phyloP scores from a whole-genome alignment of 2,888 invertebrate species.

The Aplocera efformata region DNA sequence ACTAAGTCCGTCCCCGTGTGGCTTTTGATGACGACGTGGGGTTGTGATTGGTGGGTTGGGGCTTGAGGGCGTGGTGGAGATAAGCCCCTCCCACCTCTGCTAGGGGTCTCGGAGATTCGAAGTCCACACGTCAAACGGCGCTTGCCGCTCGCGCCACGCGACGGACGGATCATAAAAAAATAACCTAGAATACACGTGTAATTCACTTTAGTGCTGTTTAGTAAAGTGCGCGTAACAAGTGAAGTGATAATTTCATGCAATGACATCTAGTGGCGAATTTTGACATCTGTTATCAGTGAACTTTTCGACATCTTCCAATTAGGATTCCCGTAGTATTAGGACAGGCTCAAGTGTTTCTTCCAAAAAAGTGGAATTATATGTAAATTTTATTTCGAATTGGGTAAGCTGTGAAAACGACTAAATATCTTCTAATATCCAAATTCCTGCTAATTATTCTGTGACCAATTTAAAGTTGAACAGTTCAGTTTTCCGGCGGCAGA shows the following conservation, averaged over 20 bases:
- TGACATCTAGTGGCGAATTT: conserved; percentile 54
- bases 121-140: conserved; percentile 73
- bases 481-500: conserved; percentile 34
- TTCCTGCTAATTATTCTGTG: too few relatives aligned
- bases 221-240: conserved; percentile 21
- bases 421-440: too few relatives aligned
- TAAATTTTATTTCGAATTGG: too few relatives aligned
- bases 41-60: conserved; percentile 48
- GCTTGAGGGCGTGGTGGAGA: conserved; percentile 56
- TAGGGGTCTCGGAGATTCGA: conserved; percentile 59
- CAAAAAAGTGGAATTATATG: conserved; percentile 25
- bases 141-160: conserved; percentile 74
- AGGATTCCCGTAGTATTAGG: conserved; percentile 33
- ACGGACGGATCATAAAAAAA: conserved; percentile 34
- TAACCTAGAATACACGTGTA: conserved; percentile 54
- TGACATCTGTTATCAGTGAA: conserved; percentile 30
- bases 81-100: conserved; percentile 61
- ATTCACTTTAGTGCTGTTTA: conserved; percentile 29
- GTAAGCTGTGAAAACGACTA: not conserved
- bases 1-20: conserved; percentile 72
- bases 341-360: conserved; percentile 40
- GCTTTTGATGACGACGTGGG: conserved; percentile 58
- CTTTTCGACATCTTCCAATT: conserved; percentile 43
- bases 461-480: too few relatives aligned
- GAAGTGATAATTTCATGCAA: conserved; percentile 46